Percentiles rank a stretch among this genome's conserved stretches.
phyloP scores from a whole-genome alignment of 2,888 invertebrate species.

The Entomobrya multifasciata region DNA sequence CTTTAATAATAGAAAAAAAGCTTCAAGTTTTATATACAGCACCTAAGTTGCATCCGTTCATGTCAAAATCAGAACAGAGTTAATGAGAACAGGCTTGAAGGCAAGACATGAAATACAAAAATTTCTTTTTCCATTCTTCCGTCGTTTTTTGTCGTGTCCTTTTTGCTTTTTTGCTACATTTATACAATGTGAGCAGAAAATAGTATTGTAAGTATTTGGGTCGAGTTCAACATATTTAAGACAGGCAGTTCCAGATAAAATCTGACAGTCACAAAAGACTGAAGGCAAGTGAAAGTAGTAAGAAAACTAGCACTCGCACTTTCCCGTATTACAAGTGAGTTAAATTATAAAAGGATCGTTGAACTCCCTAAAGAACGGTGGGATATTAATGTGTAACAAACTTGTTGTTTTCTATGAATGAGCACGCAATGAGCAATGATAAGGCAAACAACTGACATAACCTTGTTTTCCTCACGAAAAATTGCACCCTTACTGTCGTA shows the following conservation, averaged over 20 bases:
- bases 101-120: conserved; percentile 33
- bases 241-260: conserved; percentile 36
- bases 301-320: background rate
- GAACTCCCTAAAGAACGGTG: background rate
- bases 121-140: conserved; percentile 19
- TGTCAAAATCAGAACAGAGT: conserved; percentile 61
- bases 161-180: background rate
- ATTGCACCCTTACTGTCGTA: too few species aligned
- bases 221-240: conserved; percentile 49
- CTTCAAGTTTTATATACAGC: background rate
- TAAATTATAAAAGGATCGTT: conserved; percentile 45
- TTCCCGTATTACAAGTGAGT: background rate
- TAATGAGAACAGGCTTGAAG: conserved; percentile 60
- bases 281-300: background rate
- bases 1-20: background rate
- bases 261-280: conserved; percentile 24
- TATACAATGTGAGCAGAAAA: background rate
- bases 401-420: background rate
- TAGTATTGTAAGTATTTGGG: conserved; percentile 21
- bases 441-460: background rate
- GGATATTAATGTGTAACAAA: background rate
- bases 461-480: background rate
- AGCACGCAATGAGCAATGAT: conserved; percentile 4
- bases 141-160: background rate
- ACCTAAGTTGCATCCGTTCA: conserved; percentile 27